Evolutionary conservation across 1,140 invertebrate genomes (phyloP), one percentile per base, ranked within the genome.

Genomic region (Cydia pomonella): DNA sequence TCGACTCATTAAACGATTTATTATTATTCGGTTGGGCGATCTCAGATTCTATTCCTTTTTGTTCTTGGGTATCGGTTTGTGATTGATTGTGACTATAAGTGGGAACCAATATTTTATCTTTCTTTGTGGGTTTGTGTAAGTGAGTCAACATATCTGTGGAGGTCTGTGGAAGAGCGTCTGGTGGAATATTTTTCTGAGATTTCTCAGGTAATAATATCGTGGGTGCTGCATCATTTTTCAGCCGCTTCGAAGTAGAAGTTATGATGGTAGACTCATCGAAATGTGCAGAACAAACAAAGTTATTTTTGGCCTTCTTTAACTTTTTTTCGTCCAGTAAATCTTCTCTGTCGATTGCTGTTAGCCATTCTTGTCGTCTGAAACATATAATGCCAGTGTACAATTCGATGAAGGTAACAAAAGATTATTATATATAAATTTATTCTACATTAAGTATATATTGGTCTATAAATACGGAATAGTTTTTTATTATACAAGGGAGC

Each of bases 301-400:
- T 12, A 2, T 25, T 13, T 63, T 63, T 63, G 18, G 23, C 10
- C 23, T 29, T 63, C 21, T 63, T 63, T 63, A 6, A 13, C 53
- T n/a, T 18, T 7, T 63, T 63, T 23, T 63, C 62, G 23, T 63
- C 62, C 6, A 63, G 23, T 63, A 63, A 63, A 25, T 63, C 62
- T 25, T 63, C 62, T 63, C 62, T 63, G 62, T 63, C 62, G 62
- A 63, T 63, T 12, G 62, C 62, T 25, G 21, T 27, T 25, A 63
- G 62, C 62, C 62, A 63, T 63, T 63, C 62, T 10, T 21, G 21
- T 63, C 62, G 62, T 63, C 62, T 63, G 62, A 25, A 63, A 63
- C 12, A 63, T 25, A 63, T 59, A 63, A 63, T 25, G 10, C 7
- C 3, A 63, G 62, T 25, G 27, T 25, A 29, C 25, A 63, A 63